A percentile compares a stretch with the other conserved stretches of the same genome.
phyloP scores from a whole-genome alignment of 2,888 invertebrate species.

The Drosophila fungiperda region DNA sequence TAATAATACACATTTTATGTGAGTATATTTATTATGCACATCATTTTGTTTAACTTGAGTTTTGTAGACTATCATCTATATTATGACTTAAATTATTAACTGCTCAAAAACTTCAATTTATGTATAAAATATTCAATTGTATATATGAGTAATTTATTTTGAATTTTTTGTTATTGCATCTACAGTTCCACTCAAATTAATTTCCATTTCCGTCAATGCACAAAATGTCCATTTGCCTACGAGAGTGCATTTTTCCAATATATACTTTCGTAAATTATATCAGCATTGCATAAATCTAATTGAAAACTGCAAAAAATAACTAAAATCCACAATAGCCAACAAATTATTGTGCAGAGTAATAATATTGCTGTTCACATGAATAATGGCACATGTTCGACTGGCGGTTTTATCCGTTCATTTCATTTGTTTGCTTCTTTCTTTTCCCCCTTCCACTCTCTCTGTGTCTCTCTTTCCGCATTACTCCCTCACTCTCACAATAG shows the following conservation, averaged over 20 bases:
- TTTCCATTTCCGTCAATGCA: conserved; percentile 9
- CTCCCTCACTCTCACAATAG: conserved; percentile 42
- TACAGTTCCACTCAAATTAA: neutral
- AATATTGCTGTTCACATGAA: conserved; percentile 17
- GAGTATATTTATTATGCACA: neutral
- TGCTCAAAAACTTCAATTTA: neutral
- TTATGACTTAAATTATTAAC: neutral
- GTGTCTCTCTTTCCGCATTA: neutral
- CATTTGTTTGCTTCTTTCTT: conserved; percentile 4
- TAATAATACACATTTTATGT: neutral
- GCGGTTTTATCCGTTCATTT: conserved; percentile 40
- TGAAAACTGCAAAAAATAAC: conserved; percentile 13
- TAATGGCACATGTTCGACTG: conserved; percentile 65
- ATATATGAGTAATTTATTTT: neutral
- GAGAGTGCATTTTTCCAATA: conserved; percentile 19
- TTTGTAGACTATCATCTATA: neutral
- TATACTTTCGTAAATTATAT: conserved; percentile 34
- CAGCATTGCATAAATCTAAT: conserved; percentile 68
- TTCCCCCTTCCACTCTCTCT: conserved; percentile 4
- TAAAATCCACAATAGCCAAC: conserved; percentile 45
- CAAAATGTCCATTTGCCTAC: neutral
- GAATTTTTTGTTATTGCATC: neutral
- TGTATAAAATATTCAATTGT: neutral
- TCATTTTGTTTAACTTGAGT: neutral
- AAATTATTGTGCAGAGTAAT: conserved; percentile 60